Evolutionary conservation across 1,140 invertebrate genomes (phyloP), one percentile per base, ranked within the genome.

Genomic region (Nasonia longicornis): DNA sequence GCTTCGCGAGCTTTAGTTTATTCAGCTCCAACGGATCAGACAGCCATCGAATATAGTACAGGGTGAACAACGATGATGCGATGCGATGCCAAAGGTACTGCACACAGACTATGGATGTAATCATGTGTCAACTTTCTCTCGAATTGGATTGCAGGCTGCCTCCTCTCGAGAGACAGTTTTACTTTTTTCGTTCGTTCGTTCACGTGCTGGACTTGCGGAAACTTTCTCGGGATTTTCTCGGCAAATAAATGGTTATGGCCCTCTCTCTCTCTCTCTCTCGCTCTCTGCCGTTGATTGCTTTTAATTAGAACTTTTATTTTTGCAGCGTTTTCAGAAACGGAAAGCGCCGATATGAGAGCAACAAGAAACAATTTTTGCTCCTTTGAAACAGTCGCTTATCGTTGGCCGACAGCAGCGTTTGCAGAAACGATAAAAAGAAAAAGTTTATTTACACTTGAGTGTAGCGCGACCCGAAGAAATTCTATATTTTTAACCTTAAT

Each of bases 221-320:
- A 64, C 45, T 48, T 48, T 64, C n/a, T n/a, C 63, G 63, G 22
- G 63, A 64, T 64, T 64, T 64, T 22, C 63, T 26, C 63, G 63
- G 63, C 63, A 64, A 64, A 64, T 16, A 48, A 48, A 48, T 48
- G 14, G 45, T 14, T 48, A 14, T 48, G 16, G 20, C 63, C 3
- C 63, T 22, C 31, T 35, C 31, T 35, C 26, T 26, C 26, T 26
- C 26, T 26, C 63, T 22, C 31, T 35, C 31, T 35, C 31, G 2
- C 4, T 35, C 31, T 35, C 31, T 10, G 63, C 11, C 45, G 14
- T 8, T 45, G 10, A 10, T 14, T 48, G 12, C 14, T 48, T 48
- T 48, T 48, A 48, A 48, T 48, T 48, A 16, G 8, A 48, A 48
- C 45, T 48, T 48, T 14, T 48, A 14, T 48, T 48, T 45, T 48